Evolutionary conservation across 2,888 invertebrate species (phyloP).

Genomic region (Tachina fera): DNA sequence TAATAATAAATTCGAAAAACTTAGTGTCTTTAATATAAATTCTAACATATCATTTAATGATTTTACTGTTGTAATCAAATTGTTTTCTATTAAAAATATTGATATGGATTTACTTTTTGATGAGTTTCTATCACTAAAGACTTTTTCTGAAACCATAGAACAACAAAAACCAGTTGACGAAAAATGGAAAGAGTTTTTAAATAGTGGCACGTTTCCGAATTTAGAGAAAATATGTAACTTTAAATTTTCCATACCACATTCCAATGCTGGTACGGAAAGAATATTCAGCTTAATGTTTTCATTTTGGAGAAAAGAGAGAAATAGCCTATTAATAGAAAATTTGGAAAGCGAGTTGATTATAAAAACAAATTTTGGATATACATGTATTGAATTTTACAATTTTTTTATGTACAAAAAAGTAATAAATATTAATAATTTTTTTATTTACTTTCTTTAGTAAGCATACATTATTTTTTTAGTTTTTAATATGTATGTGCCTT

Average conservation of each 20-base stretch:
- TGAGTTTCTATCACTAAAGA: slow-evolving; percentile 16
- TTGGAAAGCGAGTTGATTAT: slow-evolving; percentile 45
- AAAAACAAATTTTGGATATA: slow-evolving; percentile 26
- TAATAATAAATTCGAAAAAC: slow-evolving; percentile 44
- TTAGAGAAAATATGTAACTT: slow-evolving; percentile 26
- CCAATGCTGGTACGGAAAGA: slow-evolving; percentile 18
- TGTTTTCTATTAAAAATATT: slow-evolving; percentile 34
- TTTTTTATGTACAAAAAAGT: slow-evolving; percentile 12
- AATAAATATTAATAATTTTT: not conserved
- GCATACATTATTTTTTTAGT: too few relatives aligned
- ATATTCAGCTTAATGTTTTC: slow-evolving; percentile 46
- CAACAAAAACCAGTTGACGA: slow-evolving; percentile 5
- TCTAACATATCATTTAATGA: slow-evolving; percentile 1
- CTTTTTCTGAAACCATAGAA: slow-evolving; percentile 1
- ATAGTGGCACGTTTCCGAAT: slow-evolving; percentile 11
- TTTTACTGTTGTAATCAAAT: not conserved
- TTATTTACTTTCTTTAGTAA: too few relatives aligned
- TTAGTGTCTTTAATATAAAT: slow-evolving; percentile 8
- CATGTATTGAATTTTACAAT: slow-evolving; percentile 4
- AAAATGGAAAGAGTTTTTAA: slow-evolving; percentile 30
- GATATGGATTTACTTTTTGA: slow-evolving; percentile 35
- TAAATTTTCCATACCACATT: slow-evolving; percentile 51
- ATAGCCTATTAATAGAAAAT: slow-evolving; percentile 12
- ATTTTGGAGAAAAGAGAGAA: slow-evolving; percentile 48
- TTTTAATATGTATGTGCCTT: too few relatives aligned